A percentile compares a stretch with the other conserved stretches of the same genome.
These are phyloP conservation scores for Aspidiotus rigidus DNA, from an alignment of 2,888 invertebrate species.

Conservation along the genomic window DNA sequence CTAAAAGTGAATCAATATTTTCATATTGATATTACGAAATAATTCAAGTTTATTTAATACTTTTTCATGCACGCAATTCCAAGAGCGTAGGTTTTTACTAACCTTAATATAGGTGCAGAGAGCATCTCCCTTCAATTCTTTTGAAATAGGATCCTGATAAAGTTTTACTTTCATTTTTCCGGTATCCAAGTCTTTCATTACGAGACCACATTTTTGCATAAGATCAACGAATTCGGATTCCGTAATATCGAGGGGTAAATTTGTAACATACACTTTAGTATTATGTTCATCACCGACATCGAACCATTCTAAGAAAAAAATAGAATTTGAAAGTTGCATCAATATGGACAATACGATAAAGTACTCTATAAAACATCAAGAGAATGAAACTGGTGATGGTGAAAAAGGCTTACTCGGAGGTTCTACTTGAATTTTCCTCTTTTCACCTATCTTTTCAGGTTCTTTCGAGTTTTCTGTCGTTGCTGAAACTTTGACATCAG, in stretches of 20 bases:
- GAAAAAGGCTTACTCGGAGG: background rate
- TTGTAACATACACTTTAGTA: slow-evolving; percentile 92
- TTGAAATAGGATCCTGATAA: slow-evolving; percentile 65
- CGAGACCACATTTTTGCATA: slow-evolving; percentile 93
- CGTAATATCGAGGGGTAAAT: slow-evolving; percentile 77
- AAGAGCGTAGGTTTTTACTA: slow-evolving; percentile 39
- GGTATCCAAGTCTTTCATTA: slow-evolving; percentile 73
- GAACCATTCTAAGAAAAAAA: slow-evolving; percentile 66
- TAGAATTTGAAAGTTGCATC: background rate
- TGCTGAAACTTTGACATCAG: slow-evolving; percentile 41
- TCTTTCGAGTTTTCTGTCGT: background rate
- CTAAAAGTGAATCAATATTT: slow-evolving; percentile 44
- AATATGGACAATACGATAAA: background rate
- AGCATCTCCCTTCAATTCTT: slow-evolving; percentile 88
- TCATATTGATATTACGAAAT: slow-evolving; percentile 14
- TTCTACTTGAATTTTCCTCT: slow-evolving; percentile 14
- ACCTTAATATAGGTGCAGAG: slow-evolving; percentile 92
- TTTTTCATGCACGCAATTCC: background rate
- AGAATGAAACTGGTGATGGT: background rate
- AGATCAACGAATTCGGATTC: slow-evolving; percentile 82
- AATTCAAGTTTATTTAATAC: background rate
- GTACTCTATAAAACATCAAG: background rate
- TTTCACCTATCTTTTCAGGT: background rate
- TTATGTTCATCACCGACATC: slow-evolving; percentile 77
- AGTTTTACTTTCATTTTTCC: slow-evolving; percentile 83